phyloP scores from a whole-genome alignment of 2,113 vertebrate genomes.

The Hydrochoerus hydrochaeris region DNA sequence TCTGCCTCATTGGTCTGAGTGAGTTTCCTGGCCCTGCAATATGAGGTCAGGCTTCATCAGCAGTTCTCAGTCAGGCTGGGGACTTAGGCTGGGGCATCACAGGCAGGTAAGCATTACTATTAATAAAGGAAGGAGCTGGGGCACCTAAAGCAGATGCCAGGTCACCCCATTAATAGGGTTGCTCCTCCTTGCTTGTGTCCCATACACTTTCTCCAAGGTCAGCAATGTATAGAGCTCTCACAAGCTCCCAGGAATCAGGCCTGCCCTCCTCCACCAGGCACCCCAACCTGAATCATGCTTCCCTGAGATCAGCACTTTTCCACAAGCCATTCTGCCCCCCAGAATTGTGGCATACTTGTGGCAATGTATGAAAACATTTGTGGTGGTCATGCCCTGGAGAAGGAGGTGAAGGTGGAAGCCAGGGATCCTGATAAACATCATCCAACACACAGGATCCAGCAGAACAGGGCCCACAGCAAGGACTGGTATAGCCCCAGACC shows the following conservation, averaged over 20 bases:
- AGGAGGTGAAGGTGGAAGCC: background rate
- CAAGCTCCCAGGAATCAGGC: background rate
- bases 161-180: background rate
- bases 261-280: too few species aligned
- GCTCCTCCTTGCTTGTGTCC: background rate
- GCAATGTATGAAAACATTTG: background rate
- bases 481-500: accelerated
- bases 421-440: background rate
- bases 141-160: background rate
- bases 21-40: background rate
- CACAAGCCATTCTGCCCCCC: background rate
- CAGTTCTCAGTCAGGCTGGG: background rate
- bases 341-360: background rate
- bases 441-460: background rate
- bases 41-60: background rate
- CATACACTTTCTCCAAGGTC: background rate
- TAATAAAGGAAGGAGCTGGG: background rate
- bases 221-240: background rate
- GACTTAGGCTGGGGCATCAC: background rate
- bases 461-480: too few species aligned
- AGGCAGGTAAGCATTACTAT: background rate
- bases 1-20: background rate
- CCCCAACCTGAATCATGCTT: background rate
- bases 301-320: background rate
- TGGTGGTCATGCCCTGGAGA: background rate